Conservation (phyloP, 2,113 vertebrate genomes). For the Oophaga pumilio region DNA sequence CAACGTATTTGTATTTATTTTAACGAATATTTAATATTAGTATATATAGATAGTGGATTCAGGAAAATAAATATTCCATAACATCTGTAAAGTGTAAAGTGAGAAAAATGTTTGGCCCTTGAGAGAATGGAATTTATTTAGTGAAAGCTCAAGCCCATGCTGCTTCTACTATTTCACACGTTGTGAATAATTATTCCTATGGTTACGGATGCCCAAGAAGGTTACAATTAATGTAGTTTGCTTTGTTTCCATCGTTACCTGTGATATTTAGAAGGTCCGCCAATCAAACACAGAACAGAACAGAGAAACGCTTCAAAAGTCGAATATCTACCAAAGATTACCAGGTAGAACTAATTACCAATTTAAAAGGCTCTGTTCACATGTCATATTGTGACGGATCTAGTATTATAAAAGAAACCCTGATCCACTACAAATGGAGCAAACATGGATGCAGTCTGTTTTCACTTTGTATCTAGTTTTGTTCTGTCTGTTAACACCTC, state of each 20-base stretch:
- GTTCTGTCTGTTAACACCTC: too few species aligned
- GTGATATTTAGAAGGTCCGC: not conserved
- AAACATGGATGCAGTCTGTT: too few species aligned
- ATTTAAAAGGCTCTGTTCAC: too few species aligned
- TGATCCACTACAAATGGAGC: too few species aligned
- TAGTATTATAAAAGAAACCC: too few species aligned
- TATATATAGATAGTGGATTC: not conserved
- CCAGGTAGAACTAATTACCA: not conserved
- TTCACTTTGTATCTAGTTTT: too few species aligned
- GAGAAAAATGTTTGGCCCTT: not conserved
- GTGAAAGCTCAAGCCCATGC: not conserved
- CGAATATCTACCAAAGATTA: not conserved
- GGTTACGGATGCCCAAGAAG: not conserved
- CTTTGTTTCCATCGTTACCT: not conserved
- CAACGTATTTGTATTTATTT: too few species aligned
- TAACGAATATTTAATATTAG: too few species aligned
- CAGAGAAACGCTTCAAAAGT: not conserved
- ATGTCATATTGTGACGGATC: too few species aligned
- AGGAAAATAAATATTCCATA: not conserved
- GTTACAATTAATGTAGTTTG: not conserved
- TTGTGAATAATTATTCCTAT: slow-evolving; percentile 17
- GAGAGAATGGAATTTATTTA: not conserved
- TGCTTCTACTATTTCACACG: not conserved
- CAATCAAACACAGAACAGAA: not conserved
- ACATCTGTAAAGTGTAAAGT: not conserved